Evolutionary conservation across 1,140 invertebrate genomes (phyloP), one percentile per base, ranked within the genome.

Genomic region (Teleogryllus occipitalis): DNA sequence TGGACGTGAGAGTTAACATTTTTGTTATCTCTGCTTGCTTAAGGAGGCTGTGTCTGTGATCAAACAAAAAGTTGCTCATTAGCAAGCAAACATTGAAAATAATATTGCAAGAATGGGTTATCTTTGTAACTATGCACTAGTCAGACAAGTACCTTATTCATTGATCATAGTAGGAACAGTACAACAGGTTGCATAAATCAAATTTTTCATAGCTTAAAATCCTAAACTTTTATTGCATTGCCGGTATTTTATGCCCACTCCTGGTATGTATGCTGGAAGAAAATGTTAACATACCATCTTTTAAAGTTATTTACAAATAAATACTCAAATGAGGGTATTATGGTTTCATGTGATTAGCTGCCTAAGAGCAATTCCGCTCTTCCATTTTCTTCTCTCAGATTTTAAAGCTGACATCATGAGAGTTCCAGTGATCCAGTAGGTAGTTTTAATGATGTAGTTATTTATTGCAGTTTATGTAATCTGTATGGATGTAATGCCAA

Each of bases 1-100:
- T 39, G 27, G 27, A 18, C 7, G 54, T 65, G 18, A 3, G 54
- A 65, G 54, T 65, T 65, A 65, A 18, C 54, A 65, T 65, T 65
- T 39, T 65, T 65, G 54, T 65, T 65, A 65, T 65, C 54, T 65
- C 54, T 65, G 54, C 54, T 65, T 65, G 54, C 54, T 65, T 65
- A 65, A 2, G 54, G 18, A 65, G 54, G 54, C 54, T 65, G 54
- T 65, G 54, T 65, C 54, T 65, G 54, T 65, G 54, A 65, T 65
- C 54, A 65, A 14, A 14, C 18, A 39, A 39, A 39, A 65, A 65
- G 54, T 65, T 65, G 18, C 54, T 65, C 54, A 65, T 65, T 14
- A 14, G 18, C 54, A 65, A 18, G 54, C 54, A 65, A 65, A 18
- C 54, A 65, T 10, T 65, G 0, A 18, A 65, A 65, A 18, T 14